These are phyloP conservation scores for Epinephelus lanceolatus DNA, from an alignment of 2,113 vertebrate species.

Conservation along the genomic window DNA sequence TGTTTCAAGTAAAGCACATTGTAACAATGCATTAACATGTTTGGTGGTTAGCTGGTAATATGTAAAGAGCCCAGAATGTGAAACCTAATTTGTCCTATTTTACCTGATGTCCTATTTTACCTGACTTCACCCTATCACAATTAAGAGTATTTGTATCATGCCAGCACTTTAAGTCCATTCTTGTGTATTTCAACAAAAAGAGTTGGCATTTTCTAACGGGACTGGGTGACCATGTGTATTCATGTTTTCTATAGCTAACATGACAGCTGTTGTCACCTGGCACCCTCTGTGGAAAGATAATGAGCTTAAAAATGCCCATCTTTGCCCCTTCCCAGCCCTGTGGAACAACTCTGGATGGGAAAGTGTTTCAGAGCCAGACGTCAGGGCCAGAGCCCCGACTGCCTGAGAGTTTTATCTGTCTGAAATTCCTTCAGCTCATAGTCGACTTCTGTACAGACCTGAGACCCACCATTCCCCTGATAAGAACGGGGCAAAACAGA, in stretches of 20 bases:
- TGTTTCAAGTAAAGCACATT: too few relatives aligned
- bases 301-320: slow-evolving; percentile 35
- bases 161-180: neutral
- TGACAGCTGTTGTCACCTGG: slow-evolving; percentile 38
- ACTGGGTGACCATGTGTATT: neutral
- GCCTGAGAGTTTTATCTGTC: slow-evolving; percentile 72
- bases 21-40: too few relatives aligned
- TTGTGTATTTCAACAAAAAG: neutral
- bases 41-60: too few relatives aligned
- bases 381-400: neutral
- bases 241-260: slow-evolving; percentile 16
- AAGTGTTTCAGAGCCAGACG: slow-evolving; percentile 25
- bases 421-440: slow-evolving; percentile 72
- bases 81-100: too few relatives aligned
- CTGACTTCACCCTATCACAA: too few relatives aligned
- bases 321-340: slow-evolving; percentile 16
- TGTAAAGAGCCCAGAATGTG: too few relatives aligned
- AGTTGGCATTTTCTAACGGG: neutral
- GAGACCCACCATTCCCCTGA: slow-evolving; percentile 65
- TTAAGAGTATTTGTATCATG: neutral
- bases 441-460: slow-evolving; percentile 49
- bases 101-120: too few relatives aligned
- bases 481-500: slow-evolving; percentile 57
- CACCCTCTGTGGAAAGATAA: slow-evolving; percentile 27
- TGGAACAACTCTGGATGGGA: slow-evolving; percentile 30